These are phyloP conservation scores for Sycobia sp. DNA, from an alignment of 1,140 invertebrate genomes.

Conservation along the genomic window DNA sequence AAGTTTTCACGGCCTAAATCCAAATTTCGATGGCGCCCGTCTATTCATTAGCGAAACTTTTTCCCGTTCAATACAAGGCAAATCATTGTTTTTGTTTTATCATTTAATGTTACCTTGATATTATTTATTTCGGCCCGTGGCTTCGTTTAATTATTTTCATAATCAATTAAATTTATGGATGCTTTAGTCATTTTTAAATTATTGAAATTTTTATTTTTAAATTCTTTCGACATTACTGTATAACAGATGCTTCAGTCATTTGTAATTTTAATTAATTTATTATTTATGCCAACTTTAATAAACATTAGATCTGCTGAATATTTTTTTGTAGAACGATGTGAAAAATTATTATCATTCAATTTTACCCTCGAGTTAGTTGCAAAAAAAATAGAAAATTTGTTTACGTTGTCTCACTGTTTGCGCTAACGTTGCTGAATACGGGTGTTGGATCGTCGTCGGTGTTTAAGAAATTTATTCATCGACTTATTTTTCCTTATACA, in stretches of 20 bases:
- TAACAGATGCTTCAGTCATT: background rate
- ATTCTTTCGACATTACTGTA: conserved; percentile 10
- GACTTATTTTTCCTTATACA: background rate
- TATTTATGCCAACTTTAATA: conserved; percentile 2
- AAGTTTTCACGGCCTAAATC: too few relatives aligned
- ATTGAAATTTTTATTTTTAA: conserved; percentile 2
- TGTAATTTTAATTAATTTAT: background rate
- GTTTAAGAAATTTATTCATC: background rate
- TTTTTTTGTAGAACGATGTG: background rate
- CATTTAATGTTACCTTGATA: background rate
- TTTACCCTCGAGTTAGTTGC: background rate
- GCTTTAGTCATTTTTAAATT: background rate
- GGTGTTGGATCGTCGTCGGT: background rate
- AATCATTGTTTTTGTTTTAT: background rate
- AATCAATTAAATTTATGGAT: background rate
- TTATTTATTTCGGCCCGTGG: conserved; percentile 7
- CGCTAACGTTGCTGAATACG: too few relatives aligned
- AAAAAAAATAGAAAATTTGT: too few relatives aligned
- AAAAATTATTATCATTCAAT: background rate
- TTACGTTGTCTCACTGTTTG: background rate
- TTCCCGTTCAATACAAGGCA: conserved; percentile 5
- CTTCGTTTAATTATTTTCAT: background rate
- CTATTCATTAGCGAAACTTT: too few relatives aligned
- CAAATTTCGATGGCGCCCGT: too few relatives aligned
- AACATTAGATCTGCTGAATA: conserved; percentile 4